Evolutionary conservation across 2,113 vertebrate genomes (phyloP), one percentile per base, ranked within the genome.

Genomic region (Trichechus manatus): DNA sequence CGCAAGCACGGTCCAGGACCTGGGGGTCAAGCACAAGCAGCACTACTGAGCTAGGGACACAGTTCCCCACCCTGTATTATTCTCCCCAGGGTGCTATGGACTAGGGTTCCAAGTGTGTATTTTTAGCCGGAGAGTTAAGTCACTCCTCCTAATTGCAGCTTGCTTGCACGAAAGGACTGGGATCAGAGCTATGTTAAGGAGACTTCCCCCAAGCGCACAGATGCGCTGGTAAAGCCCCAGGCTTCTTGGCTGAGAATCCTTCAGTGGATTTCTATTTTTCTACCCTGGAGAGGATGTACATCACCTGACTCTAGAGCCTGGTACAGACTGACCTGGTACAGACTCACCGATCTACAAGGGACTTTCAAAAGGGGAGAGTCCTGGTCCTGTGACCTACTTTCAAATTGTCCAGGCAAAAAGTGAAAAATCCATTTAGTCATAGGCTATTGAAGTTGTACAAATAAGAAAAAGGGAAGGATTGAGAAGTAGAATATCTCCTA

Each of bases 91-190:
- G 74, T 78, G 29, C 66, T 70, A 33, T 39, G 5, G 36, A 20
- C 61, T 47, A 36, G 25, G 7, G 75, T 87, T 94, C 64, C 44
- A 64, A 93, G 56, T 47, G n/a, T 31, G 2, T 50, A 44, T 92
- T 93, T 97, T 96, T 80, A 47, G 78, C n/a, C 78, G 27, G n/a
- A 80, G 27, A 75, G 19, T 29, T 72, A 80, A 86, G 72, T 88
- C 56, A 33, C 3, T 42, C 11, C 13, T 47, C 27, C 15, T 68
- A 75, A 90, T 47, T 82, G 70, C n/a, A 81, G 47, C 31, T 47
- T 85, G n/a, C n/a, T 63, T 92, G 4, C 29, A 74, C 85, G 50
- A 77, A 95, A 91, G 47, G 42, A 13, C 44, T 74, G 5, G 19
- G 63, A 96, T 79, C 47, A 93, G 36, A 64, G 53, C 39, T 90